A percentile compares a stretch with the other conserved stretches of the same genome.
Evolutionary conservation across 1,140 invertebrate species (phyloP).

Genomic region (Mactra quadrangularis): DNA sequence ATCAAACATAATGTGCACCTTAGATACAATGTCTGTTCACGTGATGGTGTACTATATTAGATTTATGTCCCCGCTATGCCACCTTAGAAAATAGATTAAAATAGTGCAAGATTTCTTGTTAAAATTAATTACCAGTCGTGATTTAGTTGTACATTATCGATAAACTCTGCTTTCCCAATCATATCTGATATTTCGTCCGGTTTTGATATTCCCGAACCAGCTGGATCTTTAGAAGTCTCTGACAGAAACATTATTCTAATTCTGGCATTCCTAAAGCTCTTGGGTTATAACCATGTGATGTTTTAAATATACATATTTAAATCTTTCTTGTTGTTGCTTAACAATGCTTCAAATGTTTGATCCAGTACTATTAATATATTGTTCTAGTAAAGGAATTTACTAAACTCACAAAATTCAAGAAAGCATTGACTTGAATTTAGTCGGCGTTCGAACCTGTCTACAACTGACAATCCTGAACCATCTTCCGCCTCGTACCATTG

Average conservation of each 20-base stretch:
- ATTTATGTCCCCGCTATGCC: no score
- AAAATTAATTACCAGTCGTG: no score
- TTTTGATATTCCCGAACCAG: conserved; percentile 51
- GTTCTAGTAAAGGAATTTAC: conserved; percentile 17
- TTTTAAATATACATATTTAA: conserved; percentile 4
- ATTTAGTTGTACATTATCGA: no score
- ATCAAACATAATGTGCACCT: no score
- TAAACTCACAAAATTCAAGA: conserved; percentile 1
- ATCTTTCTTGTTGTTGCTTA: conserved; percentile 20
- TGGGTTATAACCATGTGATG: conserved; percentile 22
- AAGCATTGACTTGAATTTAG: conserved; percentile 18
- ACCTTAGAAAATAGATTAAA: no score
- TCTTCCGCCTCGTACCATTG: conserved; percentile 58
- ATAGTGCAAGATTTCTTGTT: no score
- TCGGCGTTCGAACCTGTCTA: conserved; percentile 12
- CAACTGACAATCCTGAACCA: conserved; percentile 14
- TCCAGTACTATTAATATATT: conserved; percentile 23
- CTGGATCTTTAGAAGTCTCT: conserved; percentile 22
- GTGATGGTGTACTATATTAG: no score
- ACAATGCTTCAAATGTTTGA: conserved; percentile 37
- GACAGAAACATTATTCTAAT: conserved; percentile 50
- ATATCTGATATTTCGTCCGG: conserved; percentile 54
- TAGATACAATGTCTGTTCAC: no score
- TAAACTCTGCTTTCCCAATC: no score
- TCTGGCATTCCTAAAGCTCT: conserved; percentile 42